These are phyloP conservation scores for Xestia ashworthii DNA, from an alignment of 2,888 invertebrate genomes.

Conservation along the genomic window DNA sequence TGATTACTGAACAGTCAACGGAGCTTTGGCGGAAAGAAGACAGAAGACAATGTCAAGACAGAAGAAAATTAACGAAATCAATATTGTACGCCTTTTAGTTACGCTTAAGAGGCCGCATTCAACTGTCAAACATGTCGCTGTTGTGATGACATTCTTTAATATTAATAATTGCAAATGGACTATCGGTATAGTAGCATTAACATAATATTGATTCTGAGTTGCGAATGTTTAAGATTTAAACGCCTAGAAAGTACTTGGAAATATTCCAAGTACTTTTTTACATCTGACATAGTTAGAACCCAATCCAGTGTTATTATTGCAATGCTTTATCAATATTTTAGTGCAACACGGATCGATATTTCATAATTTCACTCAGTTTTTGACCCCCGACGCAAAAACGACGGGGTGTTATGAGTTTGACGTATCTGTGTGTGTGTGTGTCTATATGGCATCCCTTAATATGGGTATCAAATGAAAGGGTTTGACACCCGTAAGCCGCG, in stretches of 20 bases:
- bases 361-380: not conserved
- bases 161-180: not conserved
- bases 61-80: not conserved
- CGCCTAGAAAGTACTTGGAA: not conserved
- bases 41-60: slow-evolving; percentile 4
- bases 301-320: not conserved
- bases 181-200: not conserved
- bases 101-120: not conserved
- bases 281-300: not conserved
- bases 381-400: too few species aligned
- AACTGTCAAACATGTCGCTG: not conserved
- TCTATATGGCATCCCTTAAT: too few species aligned
- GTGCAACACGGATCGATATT: not conserved
- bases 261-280: not conserved
- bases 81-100: not conserved
- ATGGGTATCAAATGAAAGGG: too few species aligned
- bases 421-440: too few species aligned
- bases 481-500: too few species aligned
- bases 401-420: too few species aligned
- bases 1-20: slow-evolving; percentile 86
- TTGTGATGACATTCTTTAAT: not conserved
- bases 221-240: not conserved
- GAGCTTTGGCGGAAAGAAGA: slow-evolving; percentile 34
- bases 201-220: not conserved
- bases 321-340: not conserved